A percentile compares a stretch with the other conserved stretches of the same genome.
Conservation (phyloP, 2,888 invertebrate genomes). For the Sturmia bella region DNA sequence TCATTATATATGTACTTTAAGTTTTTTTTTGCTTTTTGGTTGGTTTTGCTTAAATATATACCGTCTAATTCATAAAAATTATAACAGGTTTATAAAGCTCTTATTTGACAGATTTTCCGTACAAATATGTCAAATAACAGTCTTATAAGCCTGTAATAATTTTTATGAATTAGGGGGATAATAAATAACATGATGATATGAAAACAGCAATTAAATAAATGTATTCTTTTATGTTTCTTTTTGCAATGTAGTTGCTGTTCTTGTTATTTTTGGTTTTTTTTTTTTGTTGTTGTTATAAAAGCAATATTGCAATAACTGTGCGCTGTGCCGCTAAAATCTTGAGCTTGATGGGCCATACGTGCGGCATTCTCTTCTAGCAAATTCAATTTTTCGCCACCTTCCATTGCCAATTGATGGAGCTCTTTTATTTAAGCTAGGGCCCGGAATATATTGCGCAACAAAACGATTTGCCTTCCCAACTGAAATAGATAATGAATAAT, state of each 20-base stretch:
- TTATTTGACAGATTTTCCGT: too few relatives aligned
- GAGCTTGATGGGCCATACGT: slow-evolving; percentile 94
- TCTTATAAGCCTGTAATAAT: too few relatives aligned
- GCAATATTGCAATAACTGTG: slow-evolving; percentile 83
- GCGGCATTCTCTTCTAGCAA: slow-evolving; percentile 95
- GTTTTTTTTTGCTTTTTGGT: slow-evolving; percentile 34
- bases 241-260: slow-evolving; percentile 79
- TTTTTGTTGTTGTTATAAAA: slow-evolving; percentile 75
- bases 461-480: slow-evolving; percentile 93
- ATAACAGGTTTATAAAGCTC: too few relatives aligned
- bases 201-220: slow-evolving; percentile 81
- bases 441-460: slow-evolving; percentile 92
- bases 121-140: too few relatives aligned
- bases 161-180: too few relatives aligned
- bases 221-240: slow-evolving; percentile 72
- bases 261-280: slow-evolving; percentile 56
- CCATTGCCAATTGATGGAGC: slow-evolving; percentile 92
- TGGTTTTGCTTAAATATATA: slow-evolving; percentile 71
- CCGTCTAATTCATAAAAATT: too few relatives aligned
- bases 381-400: slow-evolving; percentile 96
- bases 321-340: slow-evolving; percentile 92
- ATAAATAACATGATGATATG: slow-evolving; percentile 81
- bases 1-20: slow-evolving; percentile 67
- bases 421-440: slow-evolving; percentile 87
- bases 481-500: slow-evolving; percentile 11